Conservation (phyloP, 2,113 vertebrate genomes). For the Syngnathus typhle region DNA sequence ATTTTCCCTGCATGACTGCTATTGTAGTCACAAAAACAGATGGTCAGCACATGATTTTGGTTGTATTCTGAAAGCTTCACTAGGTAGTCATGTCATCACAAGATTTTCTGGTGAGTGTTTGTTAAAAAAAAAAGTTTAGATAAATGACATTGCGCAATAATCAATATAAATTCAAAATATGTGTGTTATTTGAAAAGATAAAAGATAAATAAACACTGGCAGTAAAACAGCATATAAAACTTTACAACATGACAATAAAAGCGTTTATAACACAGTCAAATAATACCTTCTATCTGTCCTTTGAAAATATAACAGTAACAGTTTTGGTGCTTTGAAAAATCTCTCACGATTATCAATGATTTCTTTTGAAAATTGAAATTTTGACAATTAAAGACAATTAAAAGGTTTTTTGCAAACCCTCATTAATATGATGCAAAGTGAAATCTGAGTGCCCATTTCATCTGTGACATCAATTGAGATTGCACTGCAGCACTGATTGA, state of each 20-base stretch:
- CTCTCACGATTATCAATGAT: neutral
- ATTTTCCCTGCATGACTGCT: neutral
- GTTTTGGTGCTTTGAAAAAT: neutral
- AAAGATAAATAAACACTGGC: neutral
- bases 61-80: neutral
- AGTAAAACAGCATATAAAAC: neutral
- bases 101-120: neutral
- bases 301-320: neutral
- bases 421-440: neutral
- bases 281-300: neutral
- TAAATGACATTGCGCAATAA: neutral
- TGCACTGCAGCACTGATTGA: neutral
- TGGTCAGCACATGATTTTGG: neutral
- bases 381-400: neutral
- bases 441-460: neutral
- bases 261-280: neutral
- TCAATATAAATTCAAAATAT: neutral
- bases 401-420: neutral
- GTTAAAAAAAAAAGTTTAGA: neutral
- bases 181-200: neutral
- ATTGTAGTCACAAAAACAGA: neutral
- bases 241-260: constrained; percentile 2
- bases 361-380: neutral
- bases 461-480: neutral
- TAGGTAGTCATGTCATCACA: neutral